Evolutionary conservation across 1,140 invertebrate genomes (phyloP).

Genomic region (Arion vulgaris): DNA sequence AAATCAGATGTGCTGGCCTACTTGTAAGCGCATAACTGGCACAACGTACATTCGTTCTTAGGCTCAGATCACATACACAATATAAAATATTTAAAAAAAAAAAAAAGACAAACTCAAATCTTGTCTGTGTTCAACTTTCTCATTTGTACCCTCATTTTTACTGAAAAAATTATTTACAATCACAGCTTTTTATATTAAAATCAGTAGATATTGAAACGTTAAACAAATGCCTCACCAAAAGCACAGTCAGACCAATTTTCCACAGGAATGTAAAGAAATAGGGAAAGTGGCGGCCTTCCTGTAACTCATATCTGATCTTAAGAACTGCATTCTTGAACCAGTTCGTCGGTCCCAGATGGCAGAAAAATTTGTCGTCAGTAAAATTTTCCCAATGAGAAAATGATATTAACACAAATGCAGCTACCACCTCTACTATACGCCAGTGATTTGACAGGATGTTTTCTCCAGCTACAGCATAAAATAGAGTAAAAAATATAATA

Average conservation of each 20-base stretch:
- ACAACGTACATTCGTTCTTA: no score
- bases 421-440: slow-evolving; percentile 19
- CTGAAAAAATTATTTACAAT: no score
- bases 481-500: neutral
- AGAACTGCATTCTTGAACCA: slow-evolving; percentile 45
- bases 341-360: slow-evolving; percentile 31
- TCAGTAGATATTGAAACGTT: no score
- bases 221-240: slow-evolving; percentile 32
- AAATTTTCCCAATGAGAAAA: slow-evolving; percentile 98
- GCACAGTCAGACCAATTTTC: slow-evolving; percentile 29
- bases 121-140: no score
- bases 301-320: slow-evolving; percentile 36
- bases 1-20: no score
- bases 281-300: slow-evolving; percentile 11
- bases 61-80: no score
- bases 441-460: neutral
- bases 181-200: no score
- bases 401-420: slow-evolving; percentile 85
- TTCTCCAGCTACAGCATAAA: neutral
- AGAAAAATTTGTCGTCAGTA: slow-evolving; percentile 76
- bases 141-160: no score
- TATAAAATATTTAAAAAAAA: no score
- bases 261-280: neutral
- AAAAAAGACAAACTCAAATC: no score
- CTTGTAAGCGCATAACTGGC: no score